Evolutionary conservation across 2,888 invertebrate species (phyloP), one percentile per base, ranked within the genome.

Genomic region (Caenorhabditis becei): DNA sequence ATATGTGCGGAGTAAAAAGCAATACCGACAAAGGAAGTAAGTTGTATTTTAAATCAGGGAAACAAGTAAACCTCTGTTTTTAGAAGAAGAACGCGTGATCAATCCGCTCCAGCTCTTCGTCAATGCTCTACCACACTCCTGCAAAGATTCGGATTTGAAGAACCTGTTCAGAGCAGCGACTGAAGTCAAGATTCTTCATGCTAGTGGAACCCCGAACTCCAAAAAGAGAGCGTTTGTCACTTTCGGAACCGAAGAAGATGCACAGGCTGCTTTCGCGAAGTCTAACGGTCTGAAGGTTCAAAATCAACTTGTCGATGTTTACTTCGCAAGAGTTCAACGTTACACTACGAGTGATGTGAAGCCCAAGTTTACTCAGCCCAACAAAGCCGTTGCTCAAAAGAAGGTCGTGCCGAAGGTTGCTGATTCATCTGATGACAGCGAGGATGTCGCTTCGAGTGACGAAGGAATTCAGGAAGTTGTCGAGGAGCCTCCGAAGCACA

Each of bases 261-360:
- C 89, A 5, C 72, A 83, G 59, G 80, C 80, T 35, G 89, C 87
- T 16, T 89, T 88, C 49, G 77, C 84, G 8, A 86, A 88, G 53
- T 83, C 86, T 11, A 86, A 79, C 11, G 84, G 81, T 4, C 53
- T 89, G 54, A 87, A 82, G 69, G 69, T 87, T 24, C 47, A 77
- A 4, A 80, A 84, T 41, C 32, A 54, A 10, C 61, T 72, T 1
- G 83, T 84, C 8, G 85, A 86, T 28, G 85, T 86, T 2, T 82
- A 81, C 61, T 87, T 54, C 47, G 80, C 83, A 0, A 54, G 84
- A 44, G 53, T 63, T 11, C 69, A 47, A 44, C 61, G 54, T 14
- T 8, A 58, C 18, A 53, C 71, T 14, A 18, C 54, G 14, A 26
- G 28, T 23, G 72, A 69, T 11, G 70, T 69, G 14, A 67, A 83